A percentile compares a stretch with the other conserved stretches of the same genome.
Conservation (phyloP, 1,140 invertebrate genomes). For the Drosophila insularis region DNA sequence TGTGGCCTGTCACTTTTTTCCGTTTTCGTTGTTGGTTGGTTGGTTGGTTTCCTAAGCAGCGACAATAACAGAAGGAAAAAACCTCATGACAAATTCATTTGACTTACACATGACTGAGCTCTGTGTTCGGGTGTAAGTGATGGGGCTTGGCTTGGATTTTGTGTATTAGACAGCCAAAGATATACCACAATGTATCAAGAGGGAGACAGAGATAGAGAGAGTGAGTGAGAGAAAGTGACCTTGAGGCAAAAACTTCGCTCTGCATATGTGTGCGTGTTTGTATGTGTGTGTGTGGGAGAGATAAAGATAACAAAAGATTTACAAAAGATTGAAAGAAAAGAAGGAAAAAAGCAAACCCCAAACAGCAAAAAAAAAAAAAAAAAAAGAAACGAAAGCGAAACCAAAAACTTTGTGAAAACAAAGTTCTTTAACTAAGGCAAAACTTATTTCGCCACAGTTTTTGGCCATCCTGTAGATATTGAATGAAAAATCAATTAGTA, state of each 20-base stretch:
- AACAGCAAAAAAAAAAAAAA: background rate
- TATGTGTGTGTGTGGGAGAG: background rate
- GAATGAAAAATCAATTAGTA: background rate
- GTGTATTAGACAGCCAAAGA: slow-evolving; percentile 15
- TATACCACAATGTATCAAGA: background rate
- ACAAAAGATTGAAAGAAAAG: slow-evolving; percentile 2
- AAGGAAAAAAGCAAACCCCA: background rate
- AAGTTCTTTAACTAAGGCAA: background rate
- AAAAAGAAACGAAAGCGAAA: background rate
- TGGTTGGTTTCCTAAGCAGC: slow-evolving; percentile 50
- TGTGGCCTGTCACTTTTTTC: slow-evolving; percentile 48
- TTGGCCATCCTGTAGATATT: background rate
- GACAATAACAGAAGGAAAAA: slow-evolving; percentile 56
- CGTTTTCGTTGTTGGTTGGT: background rate
- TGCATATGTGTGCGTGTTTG: background rate
- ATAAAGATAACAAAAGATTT: slow-evolving; percentile 9
- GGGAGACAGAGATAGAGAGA: background rate
- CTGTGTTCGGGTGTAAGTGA: slow-evolving; percentile 6
- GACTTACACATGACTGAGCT: slow-evolving; percentile 59
- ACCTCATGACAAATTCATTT: slow-evolving; percentile 74
- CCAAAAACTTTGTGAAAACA: slow-evolving; percentile 10
- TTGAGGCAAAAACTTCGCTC: slow-evolving; percentile 12
- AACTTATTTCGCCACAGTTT: background rate
- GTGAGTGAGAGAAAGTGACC: slow-evolving; percentile 9
- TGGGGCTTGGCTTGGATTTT: slow-evolving; percentile 14